Conservation (phyloP, 2,113 vertebrate genomes). For the Pelecanoides urinatrix region DNA sequence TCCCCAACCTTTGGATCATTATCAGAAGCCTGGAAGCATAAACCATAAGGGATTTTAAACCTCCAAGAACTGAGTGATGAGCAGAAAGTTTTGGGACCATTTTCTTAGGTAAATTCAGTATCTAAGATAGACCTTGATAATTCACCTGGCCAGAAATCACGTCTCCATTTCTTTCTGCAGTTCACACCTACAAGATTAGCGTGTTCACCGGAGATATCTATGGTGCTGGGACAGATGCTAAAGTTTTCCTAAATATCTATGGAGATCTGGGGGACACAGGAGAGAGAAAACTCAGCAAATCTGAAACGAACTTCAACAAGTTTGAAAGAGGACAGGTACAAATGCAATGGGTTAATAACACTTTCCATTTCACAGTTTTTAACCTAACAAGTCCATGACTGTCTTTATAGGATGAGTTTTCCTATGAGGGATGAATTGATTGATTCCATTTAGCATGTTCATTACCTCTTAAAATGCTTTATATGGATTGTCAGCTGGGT, state of each 20-base stretch:
- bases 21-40: too few species aligned
- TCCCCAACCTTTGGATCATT: too few species aligned
- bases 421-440: not conserved
- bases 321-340: constrained; percentile 91
- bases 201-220: constrained; percentile 91
- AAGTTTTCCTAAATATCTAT: constrained; percentile 92
- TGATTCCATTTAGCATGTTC: not conserved
- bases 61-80: too few species aligned
- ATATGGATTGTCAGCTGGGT: not conserved
- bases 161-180: constrained; percentile 57
- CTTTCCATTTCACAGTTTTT: not conserved
- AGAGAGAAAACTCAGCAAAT: constrained; percentile 94
- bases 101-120: not conserved
- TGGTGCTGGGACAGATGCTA: constrained; percentile 90
- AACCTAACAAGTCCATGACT: not conserved
- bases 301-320: constrained; percentile 93
- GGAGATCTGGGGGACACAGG: constrained; percentile 94
- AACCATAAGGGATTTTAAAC: too few species aligned
- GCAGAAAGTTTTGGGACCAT: too few species aligned
- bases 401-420: not conserved
- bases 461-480: constrained; percentile 10
- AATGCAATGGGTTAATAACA: not conserved
- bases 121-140: not conserved
- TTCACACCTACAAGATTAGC: constrained; percentile 87
- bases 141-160: not conserved